Percentiles rank a stretch among this genome's conserved stretches.
These are phyloP conservation scores for Alligator mississippiensis DNA, from an alignment of 2,113 vertebrate genomes.

Conservation along the genomic window DNA sequence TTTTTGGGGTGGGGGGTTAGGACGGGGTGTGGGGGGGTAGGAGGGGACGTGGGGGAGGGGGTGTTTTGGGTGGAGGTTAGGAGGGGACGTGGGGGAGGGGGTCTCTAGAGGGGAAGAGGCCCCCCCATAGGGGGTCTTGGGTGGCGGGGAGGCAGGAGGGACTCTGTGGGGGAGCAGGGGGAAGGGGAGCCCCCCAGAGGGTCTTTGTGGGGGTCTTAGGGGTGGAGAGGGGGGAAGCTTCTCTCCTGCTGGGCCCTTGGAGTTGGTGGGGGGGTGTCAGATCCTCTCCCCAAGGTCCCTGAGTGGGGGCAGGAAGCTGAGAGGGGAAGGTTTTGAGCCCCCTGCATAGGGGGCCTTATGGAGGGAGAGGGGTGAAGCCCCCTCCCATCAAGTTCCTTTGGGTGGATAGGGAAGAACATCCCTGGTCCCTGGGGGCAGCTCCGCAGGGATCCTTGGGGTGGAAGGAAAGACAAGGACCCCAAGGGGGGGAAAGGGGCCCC, in stretches of 20 bases:
- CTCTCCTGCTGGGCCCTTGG: neutral
- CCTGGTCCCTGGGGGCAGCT: neutral
- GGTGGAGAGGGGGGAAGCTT: neutral
- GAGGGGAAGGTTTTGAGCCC: too few species aligned
- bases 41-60: too few species aligned
- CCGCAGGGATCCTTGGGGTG: neutral
- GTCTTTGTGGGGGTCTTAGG: neutral
- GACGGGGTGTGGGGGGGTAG: too few species aligned
- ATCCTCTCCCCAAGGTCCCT: neutral
- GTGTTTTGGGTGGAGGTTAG: neutral
- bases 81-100: neutral
- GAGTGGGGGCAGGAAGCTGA: neutral
- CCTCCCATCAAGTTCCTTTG: too few species aligned
- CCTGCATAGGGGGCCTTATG: neutral
- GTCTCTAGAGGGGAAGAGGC: neutral
- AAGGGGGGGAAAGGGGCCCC: neutral
- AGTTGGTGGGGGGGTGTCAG: neutral
- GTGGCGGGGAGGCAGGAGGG: too few species aligned
- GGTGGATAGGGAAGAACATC: too few species aligned
- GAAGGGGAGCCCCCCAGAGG: neutral
- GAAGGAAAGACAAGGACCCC: too few species aligned
- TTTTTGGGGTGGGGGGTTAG: too few species aligned
- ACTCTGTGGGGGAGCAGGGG: neutral
- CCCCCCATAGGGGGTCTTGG: accelerated
- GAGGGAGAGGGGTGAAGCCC: neutral